Base-by-base conservation (phyloP, 2,888 invertebrate species). In the Papilio gigon region DNA sequence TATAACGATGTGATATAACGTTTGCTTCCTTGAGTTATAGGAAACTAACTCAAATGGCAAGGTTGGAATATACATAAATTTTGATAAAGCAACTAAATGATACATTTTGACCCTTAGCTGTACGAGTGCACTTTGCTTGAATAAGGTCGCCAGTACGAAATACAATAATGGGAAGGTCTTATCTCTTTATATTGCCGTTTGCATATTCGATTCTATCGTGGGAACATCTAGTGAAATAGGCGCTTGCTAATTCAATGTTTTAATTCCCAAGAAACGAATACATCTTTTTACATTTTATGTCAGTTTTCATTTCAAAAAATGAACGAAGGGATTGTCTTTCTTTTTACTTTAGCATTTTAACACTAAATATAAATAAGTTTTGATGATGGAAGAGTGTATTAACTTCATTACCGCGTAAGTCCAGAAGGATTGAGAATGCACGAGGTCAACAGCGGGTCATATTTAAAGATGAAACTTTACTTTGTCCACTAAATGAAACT, bases 151-250 rank as follows among this genome's bases (percentile, higher is more conserved):
- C 22, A 14, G 22, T 40, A 40, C 40, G 40, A 56, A 56, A 40
- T 56, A 65, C 27, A 63, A 63, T 63, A 63, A 65, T 65, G 64
- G 53, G 25, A 65, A 53, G 33, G 40, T 27, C 65, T 56, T 65
- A 65, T 65, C 42, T 27, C 20, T 37, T 40, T 22, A 64, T 20
- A 33, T 33, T 35, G 27, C 53, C 40, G 4, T 40, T 17, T 27
- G 64, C 47, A 5, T 27, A 50, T 37, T 35, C 53, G 50, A 60
- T 59, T 35, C 11, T 63, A 50, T 65, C 65, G 65, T 65, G 65
- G 42, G 65, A 65, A 64, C 22, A 30, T 33, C 47, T 47, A 33
- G 22, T 47, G 33, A 50, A 47, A 50, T 30, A 27, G 5, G 17
- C 42, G 42, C 42, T 17, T 2, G 42, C n/a, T 61, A 61, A 42